Percentiles rank a stretch among this genome's conserved stretches.
phyloP scores from a whole-genome alignment of 2,113 vertebrate genomes.

The Thermophis baileyi region DNA sequence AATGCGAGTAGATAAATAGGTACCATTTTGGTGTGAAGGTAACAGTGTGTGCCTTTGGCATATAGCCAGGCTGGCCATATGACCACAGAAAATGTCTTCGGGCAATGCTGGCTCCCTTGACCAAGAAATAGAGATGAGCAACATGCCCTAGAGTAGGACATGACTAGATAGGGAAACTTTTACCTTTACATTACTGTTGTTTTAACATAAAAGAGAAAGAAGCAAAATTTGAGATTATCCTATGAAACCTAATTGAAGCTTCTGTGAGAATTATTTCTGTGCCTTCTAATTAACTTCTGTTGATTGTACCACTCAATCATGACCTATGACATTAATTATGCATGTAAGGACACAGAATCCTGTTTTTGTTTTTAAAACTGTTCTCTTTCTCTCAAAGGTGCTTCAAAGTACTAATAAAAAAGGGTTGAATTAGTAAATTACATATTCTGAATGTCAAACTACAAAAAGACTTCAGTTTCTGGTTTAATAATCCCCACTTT shows the following conservation, averaged over 20 bases:
- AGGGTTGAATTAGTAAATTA: background rate
- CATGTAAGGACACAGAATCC: background rate
- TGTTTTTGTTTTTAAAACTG: background rate
- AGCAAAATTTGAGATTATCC: background rate
- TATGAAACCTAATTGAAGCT: background rate
- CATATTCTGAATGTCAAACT: background rate
- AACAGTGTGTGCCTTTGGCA: background rate
- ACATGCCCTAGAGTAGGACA: background rate
- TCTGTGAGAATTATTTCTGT: background rate
- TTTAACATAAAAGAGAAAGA: background rate
- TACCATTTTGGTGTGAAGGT: background rate
- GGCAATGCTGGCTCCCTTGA: background rate
- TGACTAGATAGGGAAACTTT: background rate
- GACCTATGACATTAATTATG: background rate
- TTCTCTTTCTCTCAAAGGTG: background rate
- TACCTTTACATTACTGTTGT: background rate
- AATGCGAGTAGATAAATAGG: background rate
- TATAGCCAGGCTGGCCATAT: background rate
- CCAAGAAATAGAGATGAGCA: background rate
- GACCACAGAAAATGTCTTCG: background rate
- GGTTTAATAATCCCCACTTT: background rate
- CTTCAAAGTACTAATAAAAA: background rate
- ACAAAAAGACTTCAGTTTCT: constrained; percentile 25
- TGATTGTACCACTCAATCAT: background rate
- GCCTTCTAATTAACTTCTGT: background rate